A percentile compares a stretch with the other conserved stretches of the same genome.
These are phyloP conservation scores for Meloidogyne exigua DNA, from an alignment of 1,140 invertebrate genomes.

Conservation along the genomic window DNA sequence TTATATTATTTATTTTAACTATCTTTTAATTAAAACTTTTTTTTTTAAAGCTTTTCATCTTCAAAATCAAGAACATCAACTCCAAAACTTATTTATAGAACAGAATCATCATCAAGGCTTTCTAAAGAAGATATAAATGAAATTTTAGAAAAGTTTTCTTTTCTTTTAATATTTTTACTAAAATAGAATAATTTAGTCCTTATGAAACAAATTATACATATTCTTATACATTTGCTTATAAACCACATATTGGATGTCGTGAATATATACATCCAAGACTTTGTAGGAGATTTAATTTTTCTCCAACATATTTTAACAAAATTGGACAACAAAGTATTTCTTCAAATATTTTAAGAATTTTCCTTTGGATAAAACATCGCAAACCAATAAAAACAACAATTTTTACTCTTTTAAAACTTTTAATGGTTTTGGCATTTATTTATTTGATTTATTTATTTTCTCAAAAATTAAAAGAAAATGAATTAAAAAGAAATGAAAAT, in stretches of 20 bases:
- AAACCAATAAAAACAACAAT: neutral
- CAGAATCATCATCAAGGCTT: constrained; percentile 21
- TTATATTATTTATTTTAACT: too few species aligned
- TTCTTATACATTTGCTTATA: constrained; percentile 23
- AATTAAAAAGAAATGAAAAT: neutral
- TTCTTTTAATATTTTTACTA: neutral
- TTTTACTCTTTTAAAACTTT: neutral
- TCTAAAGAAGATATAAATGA: constrained; percentile 28
- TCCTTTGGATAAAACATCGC: too few species aligned
- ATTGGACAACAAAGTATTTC: neutral
- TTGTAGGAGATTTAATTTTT: constrained; percentile 1
- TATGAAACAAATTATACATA: constrained; percentile 33
- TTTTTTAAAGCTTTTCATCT: neutral
- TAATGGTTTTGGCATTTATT: neutral
- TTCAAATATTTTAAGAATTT: too few species aligned
- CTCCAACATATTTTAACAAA: neutral
- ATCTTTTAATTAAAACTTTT: neutral
- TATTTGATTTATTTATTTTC: neutral
- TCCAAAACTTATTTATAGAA: neutral
- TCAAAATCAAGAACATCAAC: constrained; percentile 9
- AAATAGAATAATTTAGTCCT: constrained; percentile 7
- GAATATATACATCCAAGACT: constrained; percentile 29
- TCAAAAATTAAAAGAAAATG: neutral
- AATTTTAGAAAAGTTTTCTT: constrained; percentile 22
- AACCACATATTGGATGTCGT: constrained; percentile 13